Evolutionary conservation across 1,140 invertebrate species (phyloP), one percentile per base, ranked within the genome.

Genomic region (Tetraneura akinire): DNA sequence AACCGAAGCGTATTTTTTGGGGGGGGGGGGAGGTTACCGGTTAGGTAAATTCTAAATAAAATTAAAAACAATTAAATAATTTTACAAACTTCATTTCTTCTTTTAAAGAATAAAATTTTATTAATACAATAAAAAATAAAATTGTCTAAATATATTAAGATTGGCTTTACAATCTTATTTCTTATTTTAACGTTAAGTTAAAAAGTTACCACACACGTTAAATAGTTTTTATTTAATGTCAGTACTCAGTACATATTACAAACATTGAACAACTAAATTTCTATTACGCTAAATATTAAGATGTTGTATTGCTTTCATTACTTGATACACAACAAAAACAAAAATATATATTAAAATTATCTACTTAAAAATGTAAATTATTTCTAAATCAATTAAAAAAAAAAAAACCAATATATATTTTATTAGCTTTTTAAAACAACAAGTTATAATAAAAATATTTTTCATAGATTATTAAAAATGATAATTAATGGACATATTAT

Each of bases 101-200:
- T 66, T 42, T 42, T 66, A 42, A n/a, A 0, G 4, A 66, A 14
- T 23, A 66, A 51, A 16, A 71, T 49, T 51, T 51, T 51, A 29
- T 45, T 32, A 51, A 71, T 71, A 29, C 47, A 71, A 49, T 16
- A 70, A n/a, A 47, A 47, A 26, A 71, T 49, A 62, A 29, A 71
- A 29, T 71, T 29, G 16, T 51, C 68, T 51, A 51, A 71, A 71
- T 51, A 42, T 66, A 13, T 18, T 10, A 64, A 42, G 32, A 64
- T 64, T n/a, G 16, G 16, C 8, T n/a, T n/a, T 14, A 37, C 32
- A 37, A 42, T 64, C n/a, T 10, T 42, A 1, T 64, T 64, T 13
- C 8, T 37, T 37, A 4, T 37, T 4, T 37, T 37, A 37, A 37
- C 3, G 32, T 37, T 4, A 37, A n/a, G n/a, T n/a, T n/a, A n/a